Evolutionary conservation across 2,113 vertebrate species (phyloP).

Genomic region (Nothoprocta perdicaria): DNA sequence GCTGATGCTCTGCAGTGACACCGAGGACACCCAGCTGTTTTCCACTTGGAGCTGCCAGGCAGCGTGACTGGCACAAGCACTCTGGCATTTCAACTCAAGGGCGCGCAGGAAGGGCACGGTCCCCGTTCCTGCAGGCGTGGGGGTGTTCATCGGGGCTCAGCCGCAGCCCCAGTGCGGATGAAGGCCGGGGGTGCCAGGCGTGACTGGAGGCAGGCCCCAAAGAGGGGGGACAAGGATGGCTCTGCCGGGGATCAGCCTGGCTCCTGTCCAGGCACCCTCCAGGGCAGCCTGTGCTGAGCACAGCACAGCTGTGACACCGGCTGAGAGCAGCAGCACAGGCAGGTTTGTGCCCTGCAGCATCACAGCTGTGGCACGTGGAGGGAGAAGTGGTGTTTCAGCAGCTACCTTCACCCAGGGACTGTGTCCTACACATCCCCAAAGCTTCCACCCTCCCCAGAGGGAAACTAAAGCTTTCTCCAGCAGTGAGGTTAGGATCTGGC

Average conservation of each 20-base stretch:
- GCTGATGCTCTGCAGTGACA: neutral
- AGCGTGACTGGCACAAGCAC: neutral
- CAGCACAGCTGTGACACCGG: accelerated
- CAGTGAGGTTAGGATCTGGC: neutral
- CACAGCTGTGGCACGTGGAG: neutral
- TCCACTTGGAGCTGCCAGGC: neutral
- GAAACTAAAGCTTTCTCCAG: neutral
- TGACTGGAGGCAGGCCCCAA: neutral
- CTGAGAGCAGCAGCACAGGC: neutral
- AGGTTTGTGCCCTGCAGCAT: neutral
- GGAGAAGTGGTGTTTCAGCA: neutral
- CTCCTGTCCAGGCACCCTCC: neutral
- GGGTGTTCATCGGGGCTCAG: neutral
- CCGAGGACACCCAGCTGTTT: neutral
- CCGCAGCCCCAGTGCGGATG: neutral
- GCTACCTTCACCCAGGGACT: accelerated
- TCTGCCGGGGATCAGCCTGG: neutral
- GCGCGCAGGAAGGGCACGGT: neutral
- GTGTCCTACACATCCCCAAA: neutral
- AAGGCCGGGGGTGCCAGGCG: neutral
- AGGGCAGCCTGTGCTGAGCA: neutral
- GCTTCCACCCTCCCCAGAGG: neutral
- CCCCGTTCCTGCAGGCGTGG: neutral
- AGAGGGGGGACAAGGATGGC: neutral
- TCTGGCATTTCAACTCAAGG: neutral